phyloP scores from a whole-genome alignment of 1,140 invertebrate genomes.

The Ceratina japonica region DNA sequence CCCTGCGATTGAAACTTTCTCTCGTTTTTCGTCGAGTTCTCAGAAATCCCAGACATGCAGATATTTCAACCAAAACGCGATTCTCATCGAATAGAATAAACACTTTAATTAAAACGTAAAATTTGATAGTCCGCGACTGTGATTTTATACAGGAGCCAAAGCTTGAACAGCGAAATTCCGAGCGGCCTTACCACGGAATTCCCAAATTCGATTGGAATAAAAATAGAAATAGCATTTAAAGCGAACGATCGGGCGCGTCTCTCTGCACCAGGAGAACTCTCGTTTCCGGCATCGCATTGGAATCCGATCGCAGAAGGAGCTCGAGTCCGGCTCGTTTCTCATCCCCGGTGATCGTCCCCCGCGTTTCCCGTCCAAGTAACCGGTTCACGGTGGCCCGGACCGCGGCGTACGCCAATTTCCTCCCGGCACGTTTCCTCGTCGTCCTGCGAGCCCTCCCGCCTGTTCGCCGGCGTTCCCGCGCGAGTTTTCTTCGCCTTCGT shows the following conservation, averaged over 20 bases:
- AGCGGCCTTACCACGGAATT: background rate
- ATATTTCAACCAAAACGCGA: too few species aligned
- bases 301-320: background rate
- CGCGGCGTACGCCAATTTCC: constrained; percentile 7
- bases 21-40: background rate
- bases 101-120: too few species aligned
- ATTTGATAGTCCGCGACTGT: too few species aligned
- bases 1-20: background rate
- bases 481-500: constrained; percentile 13
- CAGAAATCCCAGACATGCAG: too few species aligned
- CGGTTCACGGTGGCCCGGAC: background rate
- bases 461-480: background rate
- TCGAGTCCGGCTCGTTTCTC: constrained; percentile 1
- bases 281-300: too few species aligned
- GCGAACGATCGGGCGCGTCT: background rate
- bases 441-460: background rate
- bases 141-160: too few species aligned
- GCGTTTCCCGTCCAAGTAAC: background rate
- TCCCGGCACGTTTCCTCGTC: background rate
- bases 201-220: background rate
- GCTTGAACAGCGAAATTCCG: too few species aligned
- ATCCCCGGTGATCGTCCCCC: background rate
- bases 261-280: background rate
- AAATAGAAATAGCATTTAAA: background rate
- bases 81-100: too few species aligned